These are phyloP conservation scores for Melinaea marsaeus DNA, from an alignment of 2,888 invertebrate species.

Conservation along the genomic window DNA sequence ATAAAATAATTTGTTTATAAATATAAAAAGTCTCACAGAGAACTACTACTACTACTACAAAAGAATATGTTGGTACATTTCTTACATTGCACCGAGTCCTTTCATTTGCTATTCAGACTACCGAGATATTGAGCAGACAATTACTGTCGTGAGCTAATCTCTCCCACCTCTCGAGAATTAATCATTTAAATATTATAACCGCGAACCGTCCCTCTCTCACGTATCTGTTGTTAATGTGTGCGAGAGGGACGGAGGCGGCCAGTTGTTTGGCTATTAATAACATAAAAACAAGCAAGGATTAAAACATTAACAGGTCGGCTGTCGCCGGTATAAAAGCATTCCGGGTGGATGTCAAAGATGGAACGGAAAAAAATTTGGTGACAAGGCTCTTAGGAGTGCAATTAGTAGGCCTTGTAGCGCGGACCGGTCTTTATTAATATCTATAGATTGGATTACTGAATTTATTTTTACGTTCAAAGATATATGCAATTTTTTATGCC, in stretches of 20 bases:
- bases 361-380: slow-evolving; percentile 47
- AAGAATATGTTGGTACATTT: no score
- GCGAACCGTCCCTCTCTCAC: slow-evolving; percentile 32
- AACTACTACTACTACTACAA: no score
- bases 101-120: slow-evolving; percentile 1
- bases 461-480: no score
- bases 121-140: slow-evolving; percentile 15
- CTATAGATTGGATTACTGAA: not conserved
- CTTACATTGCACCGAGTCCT: not conserved
- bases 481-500: no score
- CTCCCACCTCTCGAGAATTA: slow-evolving; percentile 32
- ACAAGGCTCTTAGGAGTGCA: slow-evolving; percentile 39
- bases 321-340: slow-evolving; percentile 71
- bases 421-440: not conserved
- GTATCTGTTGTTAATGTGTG: slow-evolving; percentile 21
- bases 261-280: slow-evolving; percentile 68
- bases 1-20: no score
- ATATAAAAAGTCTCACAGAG: no score
- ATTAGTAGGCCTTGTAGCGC: slow-evolving; percentile 36
- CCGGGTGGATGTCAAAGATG: slow-evolving; percentile 52
- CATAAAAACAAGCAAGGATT: slow-evolving; percentile 67
- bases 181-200: slow-evolving; percentile 43
- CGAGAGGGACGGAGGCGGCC: slow-evolving; percentile 42
- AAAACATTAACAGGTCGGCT: slow-evolving; percentile 69
- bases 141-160: slow-evolving; percentile 21